phyloP scores from a whole-genome alignment of 2,797 vertebrate species.

The Mormyrops attenuatus region DNA sequence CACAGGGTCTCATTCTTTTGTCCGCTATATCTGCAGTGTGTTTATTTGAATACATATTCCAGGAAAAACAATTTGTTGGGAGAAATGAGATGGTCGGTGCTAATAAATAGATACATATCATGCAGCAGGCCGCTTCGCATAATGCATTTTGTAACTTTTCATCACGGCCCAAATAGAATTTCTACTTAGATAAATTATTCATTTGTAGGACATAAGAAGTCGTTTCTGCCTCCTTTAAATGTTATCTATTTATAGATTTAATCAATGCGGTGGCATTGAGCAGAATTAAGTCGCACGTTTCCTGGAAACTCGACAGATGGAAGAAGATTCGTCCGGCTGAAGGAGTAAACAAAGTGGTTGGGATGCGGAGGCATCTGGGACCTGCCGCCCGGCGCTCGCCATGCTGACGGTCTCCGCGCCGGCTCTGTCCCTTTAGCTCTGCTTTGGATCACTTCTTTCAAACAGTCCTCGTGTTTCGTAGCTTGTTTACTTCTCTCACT shows the following conservation, averaged over 20 bases:
- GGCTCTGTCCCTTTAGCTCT: background rate
- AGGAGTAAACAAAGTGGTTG: background rate
- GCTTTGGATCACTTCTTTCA: background rate
- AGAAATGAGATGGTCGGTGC: conserved; percentile 44
- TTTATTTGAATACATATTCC: conserved; percentile 51
- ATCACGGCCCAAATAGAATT: conserved; percentile 6
- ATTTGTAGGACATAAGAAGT: conserved; percentile 10
- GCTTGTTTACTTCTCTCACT: background rate
- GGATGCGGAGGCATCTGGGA: background rate
- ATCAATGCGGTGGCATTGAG: background rate
- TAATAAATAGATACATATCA: conserved; percentile 19
- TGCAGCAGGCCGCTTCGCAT: background rate
- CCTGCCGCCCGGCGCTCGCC: background rate
- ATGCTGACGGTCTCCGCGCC: background rate
- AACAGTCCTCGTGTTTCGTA: background rate
- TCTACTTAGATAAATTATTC: conserved; percentile 7
- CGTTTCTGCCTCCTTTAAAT: conserved; percentile 14
- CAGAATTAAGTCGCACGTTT: background rate
- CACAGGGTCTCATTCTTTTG: conserved; percentile 20
- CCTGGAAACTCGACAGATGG: background rate
- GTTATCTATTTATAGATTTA: conserved; percentile 9
- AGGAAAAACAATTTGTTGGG: conserved; percentile 49
- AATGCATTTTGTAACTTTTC: conserved; percentile 16
- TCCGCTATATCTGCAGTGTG: conserved; percentile 33
- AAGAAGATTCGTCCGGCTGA: background rate